Conservation (phyloP, 2,888 invertebrate species). For the Eulithis testata region DNA sequence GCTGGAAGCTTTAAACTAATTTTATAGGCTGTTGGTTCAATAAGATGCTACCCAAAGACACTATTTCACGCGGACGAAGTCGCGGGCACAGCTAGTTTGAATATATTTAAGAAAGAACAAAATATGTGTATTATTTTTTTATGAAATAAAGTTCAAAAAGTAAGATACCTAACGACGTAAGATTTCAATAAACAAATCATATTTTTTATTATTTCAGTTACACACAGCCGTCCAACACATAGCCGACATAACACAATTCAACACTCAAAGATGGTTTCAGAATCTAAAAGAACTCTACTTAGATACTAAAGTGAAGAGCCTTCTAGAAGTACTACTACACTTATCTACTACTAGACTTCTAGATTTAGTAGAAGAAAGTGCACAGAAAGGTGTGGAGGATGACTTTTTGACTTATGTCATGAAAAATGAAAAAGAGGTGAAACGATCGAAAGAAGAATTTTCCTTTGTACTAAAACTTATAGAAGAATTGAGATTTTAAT, state of each 20-base stretch:
- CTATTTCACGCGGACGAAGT: too few species aligned
- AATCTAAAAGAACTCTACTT: slow-evolving; percentile 63
- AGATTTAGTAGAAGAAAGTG: slow-evolving; percentile 56
- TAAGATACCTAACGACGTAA: too few species aligned
- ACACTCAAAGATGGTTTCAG: slow-evolving; percentile 59
- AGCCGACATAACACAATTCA: slow-evolving; percentile 56
- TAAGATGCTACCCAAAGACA: too few species aligned
- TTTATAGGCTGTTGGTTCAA: too few species aligned
- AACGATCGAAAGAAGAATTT: slow-evolving; percentile 52
- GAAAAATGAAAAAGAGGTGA: slow-evolving; percentile 47
- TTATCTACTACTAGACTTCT: slow-evolving; percentile 55
- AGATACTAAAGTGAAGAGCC: slow-evolving; percentile 42
- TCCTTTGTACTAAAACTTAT: slow-evolving; percentile 55
- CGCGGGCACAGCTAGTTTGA: too few species aligned
- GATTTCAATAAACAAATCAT: too few species aligned
- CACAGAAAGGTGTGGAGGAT: slow-evolving; percentile 49
- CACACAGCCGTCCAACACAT: slow-evolving; percentile 64
- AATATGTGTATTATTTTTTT: too few species aligned
- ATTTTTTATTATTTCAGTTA: slow-evolving; percentile 55
- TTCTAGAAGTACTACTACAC: slow-evolving; percentile 60
- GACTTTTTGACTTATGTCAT: slow-evolving; percentile 50
- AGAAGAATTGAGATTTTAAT: slow-evolving; percentile 37
- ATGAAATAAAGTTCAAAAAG: too few species aligned
- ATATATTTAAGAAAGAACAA: too few species aligned
- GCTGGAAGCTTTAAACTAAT: too few species aligned